Evolutionary conservation across 2,888 invertebrate species (phyloP).

Genomic region (Phlogophora meticulosa): DNA sequence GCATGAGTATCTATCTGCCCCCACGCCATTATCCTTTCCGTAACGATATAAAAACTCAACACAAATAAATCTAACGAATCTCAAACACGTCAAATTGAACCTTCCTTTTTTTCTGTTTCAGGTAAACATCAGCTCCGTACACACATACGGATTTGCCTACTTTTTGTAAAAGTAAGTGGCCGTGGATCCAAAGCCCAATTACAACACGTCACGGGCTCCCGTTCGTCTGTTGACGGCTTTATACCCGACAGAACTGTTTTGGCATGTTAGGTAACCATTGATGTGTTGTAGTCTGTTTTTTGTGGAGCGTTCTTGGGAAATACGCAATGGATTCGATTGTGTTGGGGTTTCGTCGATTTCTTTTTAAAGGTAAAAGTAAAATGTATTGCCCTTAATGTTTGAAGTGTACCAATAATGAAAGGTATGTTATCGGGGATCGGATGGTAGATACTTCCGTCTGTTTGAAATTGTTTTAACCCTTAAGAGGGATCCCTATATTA

Average conservation of each 20-base stretch:
- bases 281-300: background rate
- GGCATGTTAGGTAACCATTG: slow-evolving; percentile 34
- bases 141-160: slow-evolving; percentile 40
- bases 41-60: slow-evolving; percentile 37
- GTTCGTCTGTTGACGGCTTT: slow-evolving; percentile 38
- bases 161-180: slow-evolving; percentile 59
- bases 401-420: slow-evolving; percentile 27
- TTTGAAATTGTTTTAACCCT: slow-evolving; percentile 8
- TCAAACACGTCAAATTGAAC: slow-evolving; percentile 42
- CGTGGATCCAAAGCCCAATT: slow-evolving; percentile 54
- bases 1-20: slow-evolving; percentile 6
- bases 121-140: slow-evolving; percentile 60
- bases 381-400: background rate
- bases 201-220: slow-evolving; percentile 44
- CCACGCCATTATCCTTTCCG: slow-evolving; percentile 34
- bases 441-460: background rate
- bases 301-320: background rate
- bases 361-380: slow-evolving; percentile 24
- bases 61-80: slow-evolving; percentile 42
- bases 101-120: slow-evolving; percentile 56
- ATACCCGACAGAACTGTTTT: slow-evolving; percentile 24
- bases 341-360: slow-evolving; percentile 23
- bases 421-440: background rate
- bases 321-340: slow-evolving; percentile 35
- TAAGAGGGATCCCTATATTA: background rate